Percentiles rank a stretch among this genome's conserved stretches.
phyloP scores from a whole-genome alignment of 2,797 vertebrate genomes.

The Percopsis omiscomaycus region DNA sequence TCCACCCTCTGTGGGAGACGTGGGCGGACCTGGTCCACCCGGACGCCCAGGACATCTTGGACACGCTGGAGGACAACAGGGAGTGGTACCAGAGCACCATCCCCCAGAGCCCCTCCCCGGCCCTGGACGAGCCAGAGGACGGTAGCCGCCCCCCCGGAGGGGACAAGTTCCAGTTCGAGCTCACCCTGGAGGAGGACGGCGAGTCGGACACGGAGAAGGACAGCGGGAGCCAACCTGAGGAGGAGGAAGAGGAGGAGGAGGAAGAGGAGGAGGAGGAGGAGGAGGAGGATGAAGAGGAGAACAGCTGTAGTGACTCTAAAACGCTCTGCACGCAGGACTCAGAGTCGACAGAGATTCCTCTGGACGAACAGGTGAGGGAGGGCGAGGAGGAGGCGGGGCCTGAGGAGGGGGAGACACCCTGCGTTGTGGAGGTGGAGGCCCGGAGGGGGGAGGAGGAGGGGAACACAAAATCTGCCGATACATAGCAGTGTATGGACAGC shows the following conservation, averaged over 20 bases:
- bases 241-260: conserved; percentile 83
- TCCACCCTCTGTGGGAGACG: conserved; percentile 97
- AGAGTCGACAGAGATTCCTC: conserved; percentile 94
- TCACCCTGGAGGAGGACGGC: conserved; percentile 95
- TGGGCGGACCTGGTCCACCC: conserved; percentile 99
- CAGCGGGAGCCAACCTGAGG: conserved; percentile 94
- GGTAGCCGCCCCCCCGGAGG: conserved; percentile 85
- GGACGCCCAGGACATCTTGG: conserved; percentile 96
- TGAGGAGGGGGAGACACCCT: conserved; percentile 58
- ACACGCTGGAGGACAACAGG: conserved; percentile 97
- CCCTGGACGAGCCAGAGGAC: conserved; percentile 87
- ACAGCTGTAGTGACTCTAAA: conserved; percentile 97
- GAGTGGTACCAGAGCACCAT: conserved; percentile 99
- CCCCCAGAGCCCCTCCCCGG: conserved; percentile 95
- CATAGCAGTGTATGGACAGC: conserved; percentile 82
- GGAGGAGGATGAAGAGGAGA: conserved; percentile 91
- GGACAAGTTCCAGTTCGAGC: conserved; percentile 98
- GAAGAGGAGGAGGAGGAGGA: conserved; percentile 85
- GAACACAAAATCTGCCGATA: conserved; percentile 79
- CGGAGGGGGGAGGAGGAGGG: conserved; percentile 66
- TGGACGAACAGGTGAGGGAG: conserved; percentile 93
- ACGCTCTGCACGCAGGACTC: conserved; percentile 99
- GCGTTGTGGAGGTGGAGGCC: conserved; percentile 74
- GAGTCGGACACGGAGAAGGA: conserved; percentile 98
- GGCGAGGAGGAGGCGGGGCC: conserved; percentile 79